These are phyloP conservation scores for Acrocephalus scirpaceus DNA, from an alignment of 2,797 vertebrate species.

Conservation along the genomic window DNA sequence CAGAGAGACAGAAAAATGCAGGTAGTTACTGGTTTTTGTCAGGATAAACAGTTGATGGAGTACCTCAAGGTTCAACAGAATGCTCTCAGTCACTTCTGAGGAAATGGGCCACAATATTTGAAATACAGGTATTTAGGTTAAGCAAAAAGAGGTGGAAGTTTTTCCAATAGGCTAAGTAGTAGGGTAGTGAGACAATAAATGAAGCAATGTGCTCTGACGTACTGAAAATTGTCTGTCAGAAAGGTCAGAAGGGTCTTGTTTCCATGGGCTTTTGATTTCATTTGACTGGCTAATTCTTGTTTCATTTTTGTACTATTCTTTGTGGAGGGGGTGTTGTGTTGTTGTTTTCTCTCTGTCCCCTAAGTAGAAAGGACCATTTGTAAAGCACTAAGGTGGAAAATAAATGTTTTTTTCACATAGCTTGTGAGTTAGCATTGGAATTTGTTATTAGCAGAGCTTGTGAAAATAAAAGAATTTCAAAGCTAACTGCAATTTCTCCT, in stretches of 20 bases:
- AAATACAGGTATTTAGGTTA: neutral
- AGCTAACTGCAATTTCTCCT: neutral
- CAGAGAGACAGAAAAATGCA: neutral
- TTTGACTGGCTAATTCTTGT: neutral
- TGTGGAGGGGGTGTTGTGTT: neutral
- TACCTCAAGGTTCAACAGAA: neutral
- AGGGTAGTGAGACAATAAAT: neutral
- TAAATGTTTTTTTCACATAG: neutral
- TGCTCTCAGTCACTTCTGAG: neutral
- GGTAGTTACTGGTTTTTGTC: neutral
- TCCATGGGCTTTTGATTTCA: neutral
- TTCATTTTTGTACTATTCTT: neutral
- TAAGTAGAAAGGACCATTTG: neutral
- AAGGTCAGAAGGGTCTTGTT: neutral
- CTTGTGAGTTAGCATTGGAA: neutral
- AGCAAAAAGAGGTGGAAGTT: neutral
- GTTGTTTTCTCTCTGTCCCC: neutral
- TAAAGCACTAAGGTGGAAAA: neutral
- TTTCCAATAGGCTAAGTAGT: neutral
- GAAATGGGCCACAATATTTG: neutral
- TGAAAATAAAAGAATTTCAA: neutral
- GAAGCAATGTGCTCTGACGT: neutral
- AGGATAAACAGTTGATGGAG: neutral
- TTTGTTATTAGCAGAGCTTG: neutral
- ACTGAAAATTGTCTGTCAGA: neutral